Base-by-base conservation (phyloP, 2,113 vertebrate species). In the Platysternon megacephalum region DNA sequence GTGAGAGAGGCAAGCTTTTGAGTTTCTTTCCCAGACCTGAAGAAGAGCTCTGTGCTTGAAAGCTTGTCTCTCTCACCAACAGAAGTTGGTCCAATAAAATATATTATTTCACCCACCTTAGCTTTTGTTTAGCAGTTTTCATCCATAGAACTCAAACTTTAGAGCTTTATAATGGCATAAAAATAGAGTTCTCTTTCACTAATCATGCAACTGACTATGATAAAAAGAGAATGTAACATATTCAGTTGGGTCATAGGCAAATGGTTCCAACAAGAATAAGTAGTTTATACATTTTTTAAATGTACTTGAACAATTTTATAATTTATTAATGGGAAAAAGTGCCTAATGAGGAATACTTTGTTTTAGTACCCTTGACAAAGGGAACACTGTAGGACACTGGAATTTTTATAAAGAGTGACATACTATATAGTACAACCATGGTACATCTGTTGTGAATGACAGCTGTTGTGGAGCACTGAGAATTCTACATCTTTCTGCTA, bases 381-480 rank as follows among this genome's bases (percentile, higher is more conserved):
- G 87, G 87, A 95, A 79, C 84, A 95, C 65, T 95, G 94, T 88
- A 88, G 89, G 53, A 58, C 92, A 42, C 85, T 96, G 93, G 93
- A 97, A 97, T 97, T 91, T 95, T 94, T 83, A 87, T 46, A 51
- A 91, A 92, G 92, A 97, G 97, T 96, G 96, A 91, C 92, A 97
- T 1, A 48, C 80, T 87, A 28, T 0, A 28, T 0, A 0, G 86
- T 0, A 0, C 81, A 49, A 22, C 8, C 5, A 44, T 13, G 0
- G 91, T 0, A 0, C 96, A 97, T 97, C 96, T 97, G 97, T 94
- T 97, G 97, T 90, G 84, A 79, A 53, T 48, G 82, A 95, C 97
- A 97, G 97, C 97, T 97, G 97, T 93, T 97, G 93, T 82, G 46
- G 90, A 90, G 82, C 46, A 22, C 82, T 88, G 76, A 83, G 84